Conservation (phyloP, 92 coral and sea anemone genomes). For the Pocillopora grandis region DNA sequence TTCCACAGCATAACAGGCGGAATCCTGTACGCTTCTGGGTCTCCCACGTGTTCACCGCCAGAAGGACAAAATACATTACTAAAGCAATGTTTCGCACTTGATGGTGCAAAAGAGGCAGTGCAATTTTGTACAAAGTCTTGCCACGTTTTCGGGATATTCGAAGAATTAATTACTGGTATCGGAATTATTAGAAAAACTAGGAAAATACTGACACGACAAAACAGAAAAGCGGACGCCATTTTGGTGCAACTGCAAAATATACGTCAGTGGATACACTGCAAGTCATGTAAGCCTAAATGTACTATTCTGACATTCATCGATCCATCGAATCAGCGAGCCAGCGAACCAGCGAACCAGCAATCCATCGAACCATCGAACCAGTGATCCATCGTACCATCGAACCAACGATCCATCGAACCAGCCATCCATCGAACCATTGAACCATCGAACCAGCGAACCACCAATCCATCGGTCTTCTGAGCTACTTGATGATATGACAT, state of each 20-base stretch:
- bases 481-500: too few relatives aligned
- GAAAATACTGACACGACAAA: slow-evolving; percentile 14
- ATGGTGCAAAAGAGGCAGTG: neutral
- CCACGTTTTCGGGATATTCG: slow-evolving; percentile 22
- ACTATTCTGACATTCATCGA: too few relatives aligned
- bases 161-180: slow-evolving; percentile 5
- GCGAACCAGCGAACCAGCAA: too few relatives aligned
- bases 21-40: slow-evolving; percentile 35
- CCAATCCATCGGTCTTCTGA: too few relatives aligned
- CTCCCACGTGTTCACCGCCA: slow-evolving; percentile 31
- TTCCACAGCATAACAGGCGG: slow-evolving; percentile 53
- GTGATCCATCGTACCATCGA: too few relatives aligned
- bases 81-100: slow-evolving; percentile 18
- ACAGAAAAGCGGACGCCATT: slow-evolving; percentile 32
- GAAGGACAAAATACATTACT: slow-evolving; percentile 17
- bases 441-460: too few relatives aligned
- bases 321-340: too few relatives aligned
- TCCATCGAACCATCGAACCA: too few relatives aligned
- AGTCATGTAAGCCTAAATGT: slow-evolving; percentile 7
- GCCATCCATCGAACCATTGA: too few relatives aligned
- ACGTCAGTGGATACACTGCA: neutral
- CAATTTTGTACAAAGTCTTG: slow-evolving; percentile 24
- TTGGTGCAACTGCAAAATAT: neutral
- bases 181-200: slow-evolving; percentile 13
- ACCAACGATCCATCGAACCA: too few relatives aligned